These are phyloP conservation scores for Darevskia mixta DNA, from an alignment of 2,797 vertebrate species.

Conservation along the genomic window DNA sequence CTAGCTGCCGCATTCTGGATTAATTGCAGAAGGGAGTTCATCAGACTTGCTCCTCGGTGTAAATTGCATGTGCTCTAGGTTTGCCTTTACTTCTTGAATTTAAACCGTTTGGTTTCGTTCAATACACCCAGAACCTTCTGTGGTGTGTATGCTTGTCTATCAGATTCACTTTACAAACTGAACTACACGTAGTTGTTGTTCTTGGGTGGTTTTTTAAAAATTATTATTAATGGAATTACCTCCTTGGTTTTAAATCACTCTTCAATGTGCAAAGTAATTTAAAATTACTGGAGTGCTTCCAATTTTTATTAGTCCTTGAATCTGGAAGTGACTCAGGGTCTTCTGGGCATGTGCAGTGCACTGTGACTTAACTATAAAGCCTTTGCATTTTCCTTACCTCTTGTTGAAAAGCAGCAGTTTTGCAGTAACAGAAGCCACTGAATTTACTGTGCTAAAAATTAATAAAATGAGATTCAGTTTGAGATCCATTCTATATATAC, in stretches of 20 bases:
- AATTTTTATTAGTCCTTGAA: conserved; percentile 85
- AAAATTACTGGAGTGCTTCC: conserved; percentile 85
- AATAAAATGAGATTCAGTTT: background rate
- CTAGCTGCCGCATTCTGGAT: too few species aligned
- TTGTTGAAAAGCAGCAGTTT: conserved; percentile 47
- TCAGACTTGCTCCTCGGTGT: conserved; percentile 53
- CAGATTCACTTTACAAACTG: conserved; percentile 80
- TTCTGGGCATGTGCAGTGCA: conserved; percentile 79
- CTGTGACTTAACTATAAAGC: conserved; percentile 76
- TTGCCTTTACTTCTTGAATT: conserved; percentile 51
- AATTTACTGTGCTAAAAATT: background rate
- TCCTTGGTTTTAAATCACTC: conserved; percentile 84
- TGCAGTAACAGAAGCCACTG: conserved; percentile 50
- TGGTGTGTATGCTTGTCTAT: conserved; percentile 69
- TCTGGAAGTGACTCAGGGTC: conserved; percentile 78
- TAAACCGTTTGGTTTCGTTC: conserved; percentile 75
- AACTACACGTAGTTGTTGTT: conserved; percentile 73
- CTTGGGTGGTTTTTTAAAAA: background rate
- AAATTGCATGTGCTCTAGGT: conserved; percentile 72
- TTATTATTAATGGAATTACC: conserved; percentile 73
- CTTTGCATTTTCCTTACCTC: conserved; percentile 47
- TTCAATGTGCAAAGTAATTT: conserved; percentile 83
- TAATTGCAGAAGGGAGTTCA: conserved; percentile 8
- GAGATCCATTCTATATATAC: conserved; percentile 9
- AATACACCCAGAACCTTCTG: conserved; percentile 66